Conservation (phyloP, 2,888 invertebrate genomes). For the Bembecia ichneumoniformis region DNA sequence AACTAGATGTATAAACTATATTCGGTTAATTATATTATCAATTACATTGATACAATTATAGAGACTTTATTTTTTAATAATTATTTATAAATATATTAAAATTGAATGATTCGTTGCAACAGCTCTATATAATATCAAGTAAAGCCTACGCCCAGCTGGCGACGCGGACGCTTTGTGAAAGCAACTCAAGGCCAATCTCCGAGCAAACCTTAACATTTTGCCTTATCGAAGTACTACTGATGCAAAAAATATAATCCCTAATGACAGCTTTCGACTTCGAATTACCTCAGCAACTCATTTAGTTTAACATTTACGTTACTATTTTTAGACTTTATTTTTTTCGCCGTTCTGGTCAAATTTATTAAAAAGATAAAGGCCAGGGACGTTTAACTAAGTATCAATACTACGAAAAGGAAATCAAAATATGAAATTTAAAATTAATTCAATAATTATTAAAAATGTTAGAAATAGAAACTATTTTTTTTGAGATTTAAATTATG, state of each 20-base stretch:
- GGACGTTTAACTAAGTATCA: not conserved
- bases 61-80: no score
- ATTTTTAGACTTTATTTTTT: not conserved
- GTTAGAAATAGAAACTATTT: no score
- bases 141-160: constrained; percentile 34
- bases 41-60: no score
- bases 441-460: no score
- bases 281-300: constrained; percentile 1
- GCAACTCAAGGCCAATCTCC: constrained; percentile 40
- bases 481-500: no score
- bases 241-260: constrained; percentile 32
- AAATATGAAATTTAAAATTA: no score
- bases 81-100: no score
- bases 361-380: not conserved
- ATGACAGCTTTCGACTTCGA: constrained; percentile 15
- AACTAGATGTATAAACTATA: no score
- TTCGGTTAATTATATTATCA: no score
- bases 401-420: no score
- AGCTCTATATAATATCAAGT: constrained; percentile 20
- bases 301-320: not conserved
- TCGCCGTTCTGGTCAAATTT: not conserved
- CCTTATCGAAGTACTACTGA: constrained; percentile 24
- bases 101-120: constrained; percentile 14
- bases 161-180: constrained; percentile 34
- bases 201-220: constrained; percentile 54